These are phyloP conservation scores for Ctenopoma kingsleyae DNA, from an alignment of 2,797 vertebrate genomes.

Conservation along the genomic window DNA sequence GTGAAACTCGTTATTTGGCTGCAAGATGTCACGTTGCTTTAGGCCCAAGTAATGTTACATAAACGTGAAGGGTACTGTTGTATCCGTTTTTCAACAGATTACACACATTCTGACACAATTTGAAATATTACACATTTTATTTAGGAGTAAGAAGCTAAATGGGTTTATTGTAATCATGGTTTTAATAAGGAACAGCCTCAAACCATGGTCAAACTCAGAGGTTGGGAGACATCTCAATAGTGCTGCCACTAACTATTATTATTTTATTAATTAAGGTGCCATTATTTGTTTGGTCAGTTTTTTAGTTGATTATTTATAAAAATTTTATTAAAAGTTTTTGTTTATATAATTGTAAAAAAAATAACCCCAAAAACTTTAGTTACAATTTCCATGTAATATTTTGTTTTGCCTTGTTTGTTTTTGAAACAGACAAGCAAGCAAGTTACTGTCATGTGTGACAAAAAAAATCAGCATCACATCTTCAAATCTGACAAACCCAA, in stretches of 20 bases:
- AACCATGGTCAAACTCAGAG: background rate
- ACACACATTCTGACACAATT: slow-evolving; percentile 11
- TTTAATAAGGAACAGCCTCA: background rate
- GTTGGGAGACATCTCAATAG: background rate
- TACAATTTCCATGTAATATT: too few species aligned
- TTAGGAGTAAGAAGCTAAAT: background rate
- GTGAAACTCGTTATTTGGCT: slow-evolving; percentile 33
- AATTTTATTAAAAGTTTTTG: too few species aligned
- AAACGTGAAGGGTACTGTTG: slow-evolving; percentile 42
- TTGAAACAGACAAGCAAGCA: too few species aligned
- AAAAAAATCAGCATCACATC: too few species aligned
- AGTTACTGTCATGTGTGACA: too few species aligned
- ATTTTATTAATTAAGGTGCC: background rate
- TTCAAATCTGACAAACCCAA: too few species aligned
- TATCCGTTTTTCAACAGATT: slow-evolving; percentile 18
- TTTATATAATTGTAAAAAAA: too few species aligned
- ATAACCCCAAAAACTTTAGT: too few species aligned
- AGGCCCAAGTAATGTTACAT: slow-evolving; percentile 65
- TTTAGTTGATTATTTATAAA: background rate
- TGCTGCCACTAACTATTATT: background rate
- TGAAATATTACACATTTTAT: slow-evolving; percentile 10
- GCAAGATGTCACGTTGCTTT: slow-evolving; percentile 49
- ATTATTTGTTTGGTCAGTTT: background rate
- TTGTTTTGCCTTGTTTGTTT: too few species aligned
- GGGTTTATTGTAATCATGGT: background rate